Evolutionary conservation across 2,888 invertebrate species (phyloP).

Genomic region (Athalia circularis): DNA sequence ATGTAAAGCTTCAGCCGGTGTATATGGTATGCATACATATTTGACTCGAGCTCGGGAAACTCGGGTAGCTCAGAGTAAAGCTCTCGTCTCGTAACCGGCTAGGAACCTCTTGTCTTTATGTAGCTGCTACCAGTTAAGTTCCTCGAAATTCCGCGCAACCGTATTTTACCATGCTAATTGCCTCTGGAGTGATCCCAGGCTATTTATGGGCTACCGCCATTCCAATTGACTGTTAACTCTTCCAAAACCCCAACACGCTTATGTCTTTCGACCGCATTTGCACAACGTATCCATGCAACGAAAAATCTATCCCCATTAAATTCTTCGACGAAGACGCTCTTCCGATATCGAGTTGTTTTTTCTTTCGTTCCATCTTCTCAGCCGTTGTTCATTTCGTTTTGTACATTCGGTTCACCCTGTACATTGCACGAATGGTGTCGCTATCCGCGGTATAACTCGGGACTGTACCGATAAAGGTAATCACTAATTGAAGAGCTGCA

Average conservation of each 20-base stretch:
- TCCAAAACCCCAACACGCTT: no score
- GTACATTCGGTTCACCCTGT: no score
- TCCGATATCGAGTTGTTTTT: no score
- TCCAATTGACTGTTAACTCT: no score
- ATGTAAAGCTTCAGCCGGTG: not conserved
- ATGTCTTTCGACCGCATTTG: no score
- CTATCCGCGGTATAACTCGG: not conserved
- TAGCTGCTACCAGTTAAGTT: constrained; percentile 9
- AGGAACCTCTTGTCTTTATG: constrained; percentile 13
- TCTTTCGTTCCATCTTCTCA: no score
- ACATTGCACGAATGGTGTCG: no score
- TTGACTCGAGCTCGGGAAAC: not conserved
- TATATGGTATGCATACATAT: not conserved
- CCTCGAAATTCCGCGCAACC: constrained; percentile 16
- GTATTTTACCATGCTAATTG: constrained; percentile 18
- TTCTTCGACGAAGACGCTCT: no score
- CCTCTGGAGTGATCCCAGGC: constrained; percentile 16
- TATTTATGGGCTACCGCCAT: not conserved
- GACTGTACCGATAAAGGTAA: constrained; percentile 12
- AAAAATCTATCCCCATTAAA: no score
- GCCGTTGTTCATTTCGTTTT: no score
- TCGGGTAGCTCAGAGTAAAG: constrained; percentile 1
- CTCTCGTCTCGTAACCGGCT: constrained; percentile 14
- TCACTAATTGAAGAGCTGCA: constrained; percentile 38
- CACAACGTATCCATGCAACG: no score